Evolutionary conservation across 2,888 invertebrate genomes (phyloP).

Genomic region (Eudemis profundana): DNA sequence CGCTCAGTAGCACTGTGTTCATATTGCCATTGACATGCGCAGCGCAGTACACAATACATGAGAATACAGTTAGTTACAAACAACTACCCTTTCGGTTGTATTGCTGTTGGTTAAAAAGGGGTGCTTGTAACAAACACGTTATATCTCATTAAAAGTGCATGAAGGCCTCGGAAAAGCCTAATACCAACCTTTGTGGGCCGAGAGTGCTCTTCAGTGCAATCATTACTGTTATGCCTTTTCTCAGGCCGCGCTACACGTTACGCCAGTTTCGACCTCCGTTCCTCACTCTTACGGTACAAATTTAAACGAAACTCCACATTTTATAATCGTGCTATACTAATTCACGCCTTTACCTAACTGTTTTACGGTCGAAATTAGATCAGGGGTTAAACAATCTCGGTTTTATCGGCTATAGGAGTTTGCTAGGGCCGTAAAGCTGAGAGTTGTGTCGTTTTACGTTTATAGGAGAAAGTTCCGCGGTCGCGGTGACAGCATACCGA

Average conservation of each 20-base stretch:
- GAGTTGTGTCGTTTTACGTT: constrained; percentile 24
- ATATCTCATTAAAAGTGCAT: constrained; percentile 24
- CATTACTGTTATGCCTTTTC: constrained; percentile 29
- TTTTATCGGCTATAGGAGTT: constrained; percentile 13
- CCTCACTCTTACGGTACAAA: background rate
- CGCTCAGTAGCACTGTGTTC: too few species aligned
- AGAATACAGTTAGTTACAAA: background rate
- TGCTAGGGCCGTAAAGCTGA: constrained; percentile 2
- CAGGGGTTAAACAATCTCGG: background rate
- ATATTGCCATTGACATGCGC: background rate
- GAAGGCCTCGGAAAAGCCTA: background rate
- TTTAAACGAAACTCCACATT: background rate
- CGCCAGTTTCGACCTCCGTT: background rate
- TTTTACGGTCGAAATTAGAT: constrained; percentile 23
- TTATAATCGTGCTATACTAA: background rate
- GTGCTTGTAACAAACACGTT: constrained; percentile 10
- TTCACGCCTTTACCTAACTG: constrained; percentile 1
- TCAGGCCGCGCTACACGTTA: too few species aligned
- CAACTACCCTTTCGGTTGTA: background rate
- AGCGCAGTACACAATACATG: too few species aligned
- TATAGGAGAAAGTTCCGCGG: constrained; percentile 17
- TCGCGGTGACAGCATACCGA: background rate
- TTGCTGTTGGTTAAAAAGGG: constrained; percentile 1
- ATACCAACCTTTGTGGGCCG: background rate
- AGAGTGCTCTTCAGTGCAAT: constrained; percentile 35